Base-by-base conservation (phyloP, 2,113 vertebrate genomes). In the Hippopotamus amphibius region DNA sequence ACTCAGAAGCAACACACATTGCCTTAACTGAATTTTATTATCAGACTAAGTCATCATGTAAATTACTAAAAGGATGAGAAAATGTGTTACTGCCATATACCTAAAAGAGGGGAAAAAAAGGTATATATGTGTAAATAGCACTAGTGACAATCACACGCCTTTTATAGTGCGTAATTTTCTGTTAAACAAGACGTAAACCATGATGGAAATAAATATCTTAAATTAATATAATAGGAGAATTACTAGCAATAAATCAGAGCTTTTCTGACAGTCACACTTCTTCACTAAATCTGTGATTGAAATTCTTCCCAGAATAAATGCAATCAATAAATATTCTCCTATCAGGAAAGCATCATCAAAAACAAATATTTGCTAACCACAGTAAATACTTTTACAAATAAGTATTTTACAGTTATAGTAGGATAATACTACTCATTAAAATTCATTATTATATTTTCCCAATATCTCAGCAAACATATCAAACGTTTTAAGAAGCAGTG, bases 331-430 rank as follows among this genome's bases (percentile, higher is more conserved):
- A 69, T 53, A 87, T 41, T 80, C 33, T 11, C 17, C n/a, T 69
- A 92, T 76, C 33, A 77, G 69, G 55, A 79, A 84, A 84, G 30
- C 12, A 69, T 12, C 24, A 93, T 87, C 14, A 83, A 77, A 85
- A 88, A 10, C 33, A 94, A 95, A 55, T 80, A 88, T 96, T 87
- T 90, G 57, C 71, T 85, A 91, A 74, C 46, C 85, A 79, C 22
- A 12, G 24, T 94, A 87, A 87, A 87, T 41, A 88, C 22, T 79
- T 74, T 65, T 53, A 88, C 43, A 96, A 94, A 81, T 76, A 81
- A 91, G 46, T 48, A 90, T 59, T 92, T 72, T 74, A 59, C 21
- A 88, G 57, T 81, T 89, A 91, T 55, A 68, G 46, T 81, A 76
- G 26, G 37, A 26, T 88, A 57, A 43, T 68, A 37, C 37, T 65